Evolutionary conservation across 2,797 vertebrate genomes (phyloP), one percentile per base, ranked within the genome.

Genomic region (Acipenser oxyrinchus): DNA sequence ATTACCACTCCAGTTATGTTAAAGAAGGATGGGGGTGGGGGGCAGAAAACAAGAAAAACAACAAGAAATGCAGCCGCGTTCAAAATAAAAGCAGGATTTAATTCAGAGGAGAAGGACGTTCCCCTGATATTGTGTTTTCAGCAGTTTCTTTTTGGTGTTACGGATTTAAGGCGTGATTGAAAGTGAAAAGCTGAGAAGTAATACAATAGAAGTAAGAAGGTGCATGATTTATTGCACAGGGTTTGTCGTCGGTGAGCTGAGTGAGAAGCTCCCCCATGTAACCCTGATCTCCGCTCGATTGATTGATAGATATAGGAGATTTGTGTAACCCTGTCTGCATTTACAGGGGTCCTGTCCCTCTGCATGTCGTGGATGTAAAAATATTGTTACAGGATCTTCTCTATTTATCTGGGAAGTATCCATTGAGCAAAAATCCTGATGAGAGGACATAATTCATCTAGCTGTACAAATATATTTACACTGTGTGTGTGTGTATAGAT

Each of bases 171-270:
- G 74, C 84, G 81, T 83, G 79, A 84, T 85, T 76, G 80, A 77
- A 86, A 86, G 80, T 80, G 85, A 85, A 81, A 82, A 83, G 80
- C 81, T 76, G 76, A 76, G 73, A 82, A 84, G 74, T 76, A 83
- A 81, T 80, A 58, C 55, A 58, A 58, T 13, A 11, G 55, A 48
- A 15, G n/a, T 8, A 52, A 53, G 66, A 37, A 48, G 60, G 66
- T 68, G 51, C 66, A 68, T 55, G 62, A 68, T 68, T 18, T 73
- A 15, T 8, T 10, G 48, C 4, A 67, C 7, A 62, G 52, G 9
- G 48, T 64, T 64, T 74, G 68, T 68, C 64, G 60, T 51, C 63
- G 48, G 8, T n/a, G 37, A 12, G 50, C 13, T 68, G 50, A 66
- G 55, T 12, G 11, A 59, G 55, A 15, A 49, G 48, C 60, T 37